phyloP scores from a whole-genome alignment of 2,888 invertebrate genomes.

The Pharmacophagus antenor region DNA sequence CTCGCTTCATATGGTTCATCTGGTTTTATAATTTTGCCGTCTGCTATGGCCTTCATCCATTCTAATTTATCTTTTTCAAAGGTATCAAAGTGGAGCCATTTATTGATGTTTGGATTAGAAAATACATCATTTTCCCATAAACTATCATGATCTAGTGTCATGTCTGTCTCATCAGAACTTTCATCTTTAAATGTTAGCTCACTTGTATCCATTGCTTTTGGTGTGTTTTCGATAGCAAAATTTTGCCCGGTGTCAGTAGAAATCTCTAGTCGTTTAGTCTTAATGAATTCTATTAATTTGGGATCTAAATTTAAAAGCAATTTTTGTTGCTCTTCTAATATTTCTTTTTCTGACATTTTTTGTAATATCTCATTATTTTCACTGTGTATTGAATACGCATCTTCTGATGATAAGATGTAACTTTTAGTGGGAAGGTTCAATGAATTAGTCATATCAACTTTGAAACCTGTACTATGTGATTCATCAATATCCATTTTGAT shows the following conservation, averaged over 20 bases:
- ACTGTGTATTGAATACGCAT: constrained; percentile 83
- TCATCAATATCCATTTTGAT: constrained; percentile 55
- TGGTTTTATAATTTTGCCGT: constrained; percentile 78
- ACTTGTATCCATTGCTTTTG: constrained; percentile 53
- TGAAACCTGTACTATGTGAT: constrained; percentile 35
- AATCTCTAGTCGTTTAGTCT: constrained; percentile 53
- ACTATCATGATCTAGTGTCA: constrained; percentile 40
- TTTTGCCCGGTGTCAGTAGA: constrained; percentile 12
- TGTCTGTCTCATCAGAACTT: constrained; percentile 16
- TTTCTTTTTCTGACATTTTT: constrained; percentile 87
- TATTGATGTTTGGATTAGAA: constrained; percentile 81
- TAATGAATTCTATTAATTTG: constrained; percentile 84
- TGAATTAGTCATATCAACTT: constrained; percentile 29
- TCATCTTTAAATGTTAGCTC: constrained; percentile 33
- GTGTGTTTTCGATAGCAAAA: constrained; percentile 32
- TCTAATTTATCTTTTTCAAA: constrained; percentile 92
- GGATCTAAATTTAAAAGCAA: constrained; percentile 84
- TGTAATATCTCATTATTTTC: constrained; percentile 86
- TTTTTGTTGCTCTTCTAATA: constrained; percentile 86
- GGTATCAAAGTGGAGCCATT: constrained; percentile 93
- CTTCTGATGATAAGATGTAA: constrained; percentile 69
- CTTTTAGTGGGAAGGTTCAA: constrained; percentile 60
- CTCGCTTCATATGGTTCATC: constrained; percentile 87
- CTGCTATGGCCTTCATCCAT: constrained; percentile 88
- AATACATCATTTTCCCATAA: constrained; percentile 81